phyloP scores from a whole-genome alignment of 2,888 invertebrate genomes.

The Gastrophysa polygoni region DNA sequence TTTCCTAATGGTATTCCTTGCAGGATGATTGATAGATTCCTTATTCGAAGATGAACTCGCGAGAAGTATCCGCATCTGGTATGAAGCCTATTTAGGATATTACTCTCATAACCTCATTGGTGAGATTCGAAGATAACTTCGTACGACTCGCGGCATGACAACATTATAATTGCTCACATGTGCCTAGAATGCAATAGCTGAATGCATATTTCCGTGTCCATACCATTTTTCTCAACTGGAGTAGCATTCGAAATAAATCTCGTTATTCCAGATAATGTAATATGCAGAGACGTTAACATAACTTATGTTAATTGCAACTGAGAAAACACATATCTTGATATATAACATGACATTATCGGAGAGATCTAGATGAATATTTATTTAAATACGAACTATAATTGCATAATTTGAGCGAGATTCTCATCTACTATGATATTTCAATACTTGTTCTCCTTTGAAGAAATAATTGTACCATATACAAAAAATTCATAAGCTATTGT shows the following conservation, averaged over 20 bases:
- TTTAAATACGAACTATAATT: constrained; percentile 1
- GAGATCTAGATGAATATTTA: constrained; percentile 8
- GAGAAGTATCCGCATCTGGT: background rate
- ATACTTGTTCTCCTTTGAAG: too few relatives aligned
- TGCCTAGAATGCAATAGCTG: constrained; percentile 38
- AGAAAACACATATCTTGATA: constrained; percentile 13
- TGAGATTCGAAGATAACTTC: constrained; percentile 40
- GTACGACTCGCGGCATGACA: constrained; percentile 37
- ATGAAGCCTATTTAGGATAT: constrained; percentile 40
- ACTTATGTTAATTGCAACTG: constrained; percentile 10
- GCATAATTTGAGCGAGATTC: constrained; percentile 5
- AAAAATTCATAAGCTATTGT: too few relatives aligned
- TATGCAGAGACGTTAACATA: constrained; percentile 9
- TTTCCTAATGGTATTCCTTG: too few relatives aligned
- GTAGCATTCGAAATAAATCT: constrained; percentile 7
- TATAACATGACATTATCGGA: constrained; percentile 2
- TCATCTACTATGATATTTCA: background rate
- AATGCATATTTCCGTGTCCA: constrained; percentile 40
- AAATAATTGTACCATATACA: too few relatives aligned
- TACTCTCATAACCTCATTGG: constrained; percentile 45
- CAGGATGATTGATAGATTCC: background rate
- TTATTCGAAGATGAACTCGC: background rate
- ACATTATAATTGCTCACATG: constrained; percentile 42
- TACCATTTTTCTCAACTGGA: constrained; percentile 13
- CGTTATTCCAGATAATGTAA: constrained; percentile 8